Percentiles rank a stretch among this genome's conserved stretches.
Evolutionary conservation across 2,888 invertebrate species (phyloP).

Genomic region (Drosophila colorata): DNA sequence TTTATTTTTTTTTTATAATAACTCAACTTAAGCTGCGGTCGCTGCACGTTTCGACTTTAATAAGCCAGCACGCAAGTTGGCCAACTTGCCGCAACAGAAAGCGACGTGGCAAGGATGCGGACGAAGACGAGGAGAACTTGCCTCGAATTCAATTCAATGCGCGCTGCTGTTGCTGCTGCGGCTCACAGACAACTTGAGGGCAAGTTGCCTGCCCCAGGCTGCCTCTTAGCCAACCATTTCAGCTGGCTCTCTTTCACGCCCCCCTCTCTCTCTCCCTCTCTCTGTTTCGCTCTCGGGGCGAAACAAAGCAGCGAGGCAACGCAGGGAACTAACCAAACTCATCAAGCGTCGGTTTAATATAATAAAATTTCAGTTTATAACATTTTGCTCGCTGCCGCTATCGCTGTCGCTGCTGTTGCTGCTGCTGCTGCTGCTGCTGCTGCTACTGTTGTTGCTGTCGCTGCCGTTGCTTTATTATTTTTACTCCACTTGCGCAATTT

Average conservation of each 20-base stretch:
- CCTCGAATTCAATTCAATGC: conserved; percentile 73
- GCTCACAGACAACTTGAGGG: conserved; percentile 52
- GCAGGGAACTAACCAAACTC: conserved; percentile 75
- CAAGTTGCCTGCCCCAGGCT: conserved; percentile 18
- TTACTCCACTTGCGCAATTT: conserved; percentile 57
- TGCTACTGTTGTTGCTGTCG: conserved; percentile 1
- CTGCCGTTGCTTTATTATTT: conserved; percentile 67
- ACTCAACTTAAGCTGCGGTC: conserved; percentile 76
- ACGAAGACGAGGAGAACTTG: conserved; percentile 34
- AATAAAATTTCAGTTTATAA: conserved; percentile 82
- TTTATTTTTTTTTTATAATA: conserved; percentile 65
- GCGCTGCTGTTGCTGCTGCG: conserved; percentile 34
- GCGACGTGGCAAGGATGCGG: conserved; percentile 28
- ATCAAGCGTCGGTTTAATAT: conserved; percentile 82
- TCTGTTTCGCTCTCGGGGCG: conserved; percentile 6
- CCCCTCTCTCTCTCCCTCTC: neutral
- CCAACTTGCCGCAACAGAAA: conserved; percentile 46
- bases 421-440: conserved; percentile 22
- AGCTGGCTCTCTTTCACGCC: neutral
- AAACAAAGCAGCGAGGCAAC: conserved; percentile 59
- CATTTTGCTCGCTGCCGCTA: conserved; percentile 59
- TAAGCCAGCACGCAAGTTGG: conserved; percentile 79
- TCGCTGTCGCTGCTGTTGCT: conserved; percentile 12
- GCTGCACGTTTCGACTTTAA: conserved; percentile 76
- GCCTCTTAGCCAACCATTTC: conserved; percentile 36